Conservation (phyloP, 1,140 invertebrate species). For the Spodoptera litura region DNA sequence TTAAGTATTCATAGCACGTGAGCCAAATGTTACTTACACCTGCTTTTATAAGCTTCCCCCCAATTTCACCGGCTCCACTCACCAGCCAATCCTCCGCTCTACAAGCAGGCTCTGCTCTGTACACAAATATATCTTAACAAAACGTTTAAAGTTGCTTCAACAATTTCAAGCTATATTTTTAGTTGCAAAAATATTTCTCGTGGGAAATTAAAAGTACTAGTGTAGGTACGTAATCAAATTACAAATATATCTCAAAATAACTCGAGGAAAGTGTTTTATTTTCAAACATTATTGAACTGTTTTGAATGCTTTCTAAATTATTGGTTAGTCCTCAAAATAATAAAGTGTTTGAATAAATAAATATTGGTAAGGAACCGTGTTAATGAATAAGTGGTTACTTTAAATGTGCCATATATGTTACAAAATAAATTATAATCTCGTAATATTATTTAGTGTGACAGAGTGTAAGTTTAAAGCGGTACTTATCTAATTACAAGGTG, state of each 20-base stretch:
- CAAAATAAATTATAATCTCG: background rate
- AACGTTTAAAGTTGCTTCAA: slow-evolving; percentile 17
- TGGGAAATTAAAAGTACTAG: slow-evolving; percentile 36
- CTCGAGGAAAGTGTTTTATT: background rate
- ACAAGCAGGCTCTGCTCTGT: background rate
- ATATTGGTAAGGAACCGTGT: too few species aligned
- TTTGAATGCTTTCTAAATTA: background rate
- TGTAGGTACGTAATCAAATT: background rate
- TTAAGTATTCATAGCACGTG: slow-evolving; percentile 39
- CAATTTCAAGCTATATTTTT: slow-evolving; percentile 9
- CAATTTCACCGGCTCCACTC: background rate
- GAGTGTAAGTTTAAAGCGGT: slow-evolving; percentile 5
- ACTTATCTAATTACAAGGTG: slow-evolving; percentile 37
- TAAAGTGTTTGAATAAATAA: too few species aligned
- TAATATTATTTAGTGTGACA: background rate
- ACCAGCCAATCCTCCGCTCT: background rate
- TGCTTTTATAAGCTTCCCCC: slow-evolving; percentile 31
- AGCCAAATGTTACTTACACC: slow-evolving; percentile 38
- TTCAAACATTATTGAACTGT: background rate
- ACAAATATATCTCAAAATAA: slow-evolving; percentile 26
- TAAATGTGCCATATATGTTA: too few species aligned
- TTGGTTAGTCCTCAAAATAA: too few species aligned
- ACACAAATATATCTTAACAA: slow-evolving; percentile 13
- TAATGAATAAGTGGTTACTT: too few species aligned
- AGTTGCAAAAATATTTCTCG: slow-evolving; percentile 13